Base-by-base conservation (phyloP, 1,140 invertebrate species). In the Bursaphelenchus mucronatus region DNA sequence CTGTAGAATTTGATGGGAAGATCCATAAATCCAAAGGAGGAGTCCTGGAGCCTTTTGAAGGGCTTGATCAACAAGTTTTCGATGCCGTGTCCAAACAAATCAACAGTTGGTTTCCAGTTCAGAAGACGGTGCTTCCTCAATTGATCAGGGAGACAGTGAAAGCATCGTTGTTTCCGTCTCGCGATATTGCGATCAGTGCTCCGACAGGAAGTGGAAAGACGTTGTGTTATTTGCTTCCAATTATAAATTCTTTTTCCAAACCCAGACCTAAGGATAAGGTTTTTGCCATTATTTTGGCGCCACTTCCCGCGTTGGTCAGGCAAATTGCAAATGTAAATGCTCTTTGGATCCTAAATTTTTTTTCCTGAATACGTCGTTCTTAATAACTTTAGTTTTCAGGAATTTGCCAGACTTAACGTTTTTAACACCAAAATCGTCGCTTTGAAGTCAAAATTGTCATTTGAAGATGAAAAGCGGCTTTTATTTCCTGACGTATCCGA, bases 161-260 rank as follows among this genome's bases (percentile, higher is more conserved):
- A 30, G 30, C 30, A 30, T 3, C 30, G 30, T 17, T 64, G 43
- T 41, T 73, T 4, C 71, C 71, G 5, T 59, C 73, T 40, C 70
- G 74, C 6, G 71, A 74, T 64, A 39, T 74, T 17, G 67, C 74
- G 43, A 68, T 76, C 44, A 61, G 59, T 45, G 71, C 71, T 30
- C 71, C 71, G 19, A 73, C 71, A 59, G 70, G 70, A 10, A 74
- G 70, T 49, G 71, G 71, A n/a, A 74, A 74, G 44, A 74, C 71
- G 2, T 43, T 74, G 8, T 74, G 71, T 51, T 74, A 63, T 55
- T 50, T 74, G 21, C 9, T 74, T 19, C 71, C 71, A 39, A 73
- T 74, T 51, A 47, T 76, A 19, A 76, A 76, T 55, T 19, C 45
- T 11, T 45, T 73, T 39, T 57, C 40, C 47, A 39, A 30, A n/a